Percentiles rank a stretch among this genome's conserved stretches.
Conservation (phyloP, 2,888 invertebrate genomes). For the Drepana falcataria region DNA sequence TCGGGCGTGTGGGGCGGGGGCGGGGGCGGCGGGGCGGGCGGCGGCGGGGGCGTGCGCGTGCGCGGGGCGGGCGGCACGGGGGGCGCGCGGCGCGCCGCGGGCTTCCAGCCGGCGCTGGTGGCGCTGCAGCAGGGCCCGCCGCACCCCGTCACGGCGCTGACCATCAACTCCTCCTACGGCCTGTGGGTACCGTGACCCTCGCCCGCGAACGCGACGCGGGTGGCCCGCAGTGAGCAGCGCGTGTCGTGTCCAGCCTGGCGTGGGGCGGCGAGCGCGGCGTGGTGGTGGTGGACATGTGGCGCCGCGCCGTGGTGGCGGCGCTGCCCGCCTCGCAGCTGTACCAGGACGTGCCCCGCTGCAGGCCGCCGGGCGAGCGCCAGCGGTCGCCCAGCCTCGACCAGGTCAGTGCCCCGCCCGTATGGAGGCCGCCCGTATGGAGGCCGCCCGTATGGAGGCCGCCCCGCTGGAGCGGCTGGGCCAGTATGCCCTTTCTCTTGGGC, state of each 20-base stretch:
- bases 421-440: neutral
- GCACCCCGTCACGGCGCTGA: constrained; percentile 92
- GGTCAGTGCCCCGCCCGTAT: constrained; percentile 68
- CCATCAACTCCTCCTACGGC: constrained; percentile 97
- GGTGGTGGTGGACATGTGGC: constrained; percentile 95
- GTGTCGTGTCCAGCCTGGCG: constrained; percentile 85
- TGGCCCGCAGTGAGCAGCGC: too few species aligned
- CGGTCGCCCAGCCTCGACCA: constrained; percentile 94
- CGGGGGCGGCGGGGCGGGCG: constrained; percentile 21
- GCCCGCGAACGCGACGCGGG: neutral
- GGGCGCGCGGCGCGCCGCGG: constrained; percentile 89
- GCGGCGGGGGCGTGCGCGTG: constrained; percentile 43
- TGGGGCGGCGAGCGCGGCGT: constrained; percentile 98
- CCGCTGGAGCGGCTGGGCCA: too few species aligned
- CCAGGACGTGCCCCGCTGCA: constrained; percentile 84
- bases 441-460: neutral
- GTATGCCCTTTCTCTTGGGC: too few species aligned
- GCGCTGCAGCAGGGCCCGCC: constrained; percentile 93
- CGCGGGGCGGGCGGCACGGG: constrained; percentile 64
- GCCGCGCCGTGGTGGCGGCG: constrained; percentile 92
- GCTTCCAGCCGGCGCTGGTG: constrained; percentile 97
- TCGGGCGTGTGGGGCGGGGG: constrained; percentile 36
- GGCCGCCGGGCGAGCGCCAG: constrained; percentile 84
- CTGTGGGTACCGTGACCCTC: constrained; percentile 84
- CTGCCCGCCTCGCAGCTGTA: constrained; percentile 95